Percentiles rank a stretch among this genome's conserved stretches.
Conservation (phyloP, 2,797 vertebrate species). For the Rhabdophis nuchalis region DNA sequence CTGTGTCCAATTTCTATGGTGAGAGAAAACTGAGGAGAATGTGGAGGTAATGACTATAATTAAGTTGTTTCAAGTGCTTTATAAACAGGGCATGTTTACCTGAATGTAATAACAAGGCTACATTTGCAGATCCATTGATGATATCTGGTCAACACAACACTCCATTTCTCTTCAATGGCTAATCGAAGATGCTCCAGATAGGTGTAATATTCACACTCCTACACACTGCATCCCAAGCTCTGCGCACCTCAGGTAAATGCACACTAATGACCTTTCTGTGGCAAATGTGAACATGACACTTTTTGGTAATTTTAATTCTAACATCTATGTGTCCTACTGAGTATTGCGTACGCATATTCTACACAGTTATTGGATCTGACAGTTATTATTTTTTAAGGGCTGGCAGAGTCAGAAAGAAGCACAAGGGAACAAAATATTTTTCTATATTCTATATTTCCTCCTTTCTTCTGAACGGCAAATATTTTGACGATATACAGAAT, state of each 20-base stretch:
- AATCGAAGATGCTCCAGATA: background rate
- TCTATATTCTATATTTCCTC: slow-evolving; percentile 12
- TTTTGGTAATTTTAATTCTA: background rate
- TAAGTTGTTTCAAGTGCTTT: background rate
- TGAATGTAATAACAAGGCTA: background rate
- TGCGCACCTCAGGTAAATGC: background rate
- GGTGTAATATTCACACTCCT: background rate
- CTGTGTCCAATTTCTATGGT: background rate
- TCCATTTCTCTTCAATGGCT: background rate
- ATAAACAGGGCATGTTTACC: background rate
- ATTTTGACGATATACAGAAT: background rate
- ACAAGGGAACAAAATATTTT: background rate
- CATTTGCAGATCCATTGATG: background rate
- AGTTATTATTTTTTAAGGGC: background rate
- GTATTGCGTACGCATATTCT: background rate
- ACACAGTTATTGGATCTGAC: background rate
- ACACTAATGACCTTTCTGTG: background rate
- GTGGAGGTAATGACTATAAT: background rate
- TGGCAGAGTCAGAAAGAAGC: background rate
- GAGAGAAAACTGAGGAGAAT: background rate
- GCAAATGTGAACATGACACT: background rate
- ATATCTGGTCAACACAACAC: background rate
- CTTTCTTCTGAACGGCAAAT: background rate
- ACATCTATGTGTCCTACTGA: background rate
- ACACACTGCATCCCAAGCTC: background rate